Base-by-base conservation (phyloP, 2,113 vertebrate species). In the Lucifuga dentata region DNA sequence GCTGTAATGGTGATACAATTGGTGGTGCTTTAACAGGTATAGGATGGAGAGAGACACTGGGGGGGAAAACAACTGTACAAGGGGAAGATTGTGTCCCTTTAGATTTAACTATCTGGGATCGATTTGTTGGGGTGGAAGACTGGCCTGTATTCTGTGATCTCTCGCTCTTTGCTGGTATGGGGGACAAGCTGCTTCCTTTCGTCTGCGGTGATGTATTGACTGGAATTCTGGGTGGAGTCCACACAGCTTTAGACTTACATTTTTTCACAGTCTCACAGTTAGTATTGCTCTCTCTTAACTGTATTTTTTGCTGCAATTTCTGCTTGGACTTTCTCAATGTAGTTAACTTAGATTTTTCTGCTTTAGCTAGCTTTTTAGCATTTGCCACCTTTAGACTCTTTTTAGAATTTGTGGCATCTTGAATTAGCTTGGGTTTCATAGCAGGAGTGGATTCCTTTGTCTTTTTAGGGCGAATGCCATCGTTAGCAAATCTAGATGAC, bases 1-100 rank as follows among this genome's bases (percentile, higher is more conserved):
- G 85, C 68, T 88, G 82, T 45, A 84, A 50, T 20, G 89, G 87
- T 15, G 89, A 86, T 11, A 81, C 49, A 23, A 85, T 19, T 1
- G 83, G 61, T 24, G 75, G 20, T 13, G n/a, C 49, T 70, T 8
- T 61, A 11, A 66, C 7, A 44, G 41, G 58, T 62, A 71, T 68
- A 1, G 75, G 32, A 23, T 62, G 29, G 24, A 53, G 12, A 33
- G 80, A 23, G 51, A 71, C 40, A 49, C 50, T 69, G 1, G 16
- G 29, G 10, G 64, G 48, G 38, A 29, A 60, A n/a, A 56, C 40
- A 8, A 12, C 0, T 5, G 21, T 12, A 33, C 12, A 20, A 40
- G 21, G 15, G 15, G 56, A 23, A 17, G 41, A 61, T 17, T 16
- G 26, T 11, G 8, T n/a, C 13, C 12, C 11, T 50, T 50, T 49